phyloP scores from a whole-genome alignment of 2,888 invertebrate genomes.

The Limnephilus rhombicus region DNA sequence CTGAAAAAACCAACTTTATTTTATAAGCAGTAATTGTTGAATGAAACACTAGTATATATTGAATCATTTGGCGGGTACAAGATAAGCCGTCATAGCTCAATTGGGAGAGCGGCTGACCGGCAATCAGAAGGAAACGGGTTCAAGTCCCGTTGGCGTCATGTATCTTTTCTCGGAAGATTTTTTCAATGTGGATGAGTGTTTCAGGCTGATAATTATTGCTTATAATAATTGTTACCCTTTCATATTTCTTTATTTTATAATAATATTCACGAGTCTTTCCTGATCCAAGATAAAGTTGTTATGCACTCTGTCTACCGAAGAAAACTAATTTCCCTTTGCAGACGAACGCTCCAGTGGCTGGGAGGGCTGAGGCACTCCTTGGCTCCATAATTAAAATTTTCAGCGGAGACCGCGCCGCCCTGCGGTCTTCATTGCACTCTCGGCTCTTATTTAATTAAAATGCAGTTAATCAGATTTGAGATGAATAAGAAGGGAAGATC shows the following conservation, averaged over 20 bases:
- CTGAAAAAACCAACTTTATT: too few relatives aligned
- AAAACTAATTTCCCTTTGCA: slow-evolving; percentile 14
- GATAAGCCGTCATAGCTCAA: too few relatives aligned
- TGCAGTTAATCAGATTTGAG: background rate
- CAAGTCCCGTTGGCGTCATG: too few relatives aligned
- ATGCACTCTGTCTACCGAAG: background rate
- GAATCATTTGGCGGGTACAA: too few relatives aligned
- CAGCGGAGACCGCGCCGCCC: background rate
- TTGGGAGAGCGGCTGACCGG: too few relatives aligned
- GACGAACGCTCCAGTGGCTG: background rate
- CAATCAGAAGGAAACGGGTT: too few relatives aligned
- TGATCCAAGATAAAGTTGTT: background rate
- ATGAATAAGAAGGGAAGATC: background rate
- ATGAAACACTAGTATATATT: too few relatives aligned
- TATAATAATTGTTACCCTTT: too few relatives aligned
- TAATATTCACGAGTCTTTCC: background rate
- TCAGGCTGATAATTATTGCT: too few relatives aligned
- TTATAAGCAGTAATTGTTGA: too few relatives aligned
- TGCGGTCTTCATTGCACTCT: background rate
- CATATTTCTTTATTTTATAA: background rate
- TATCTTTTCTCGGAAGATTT: too few relatives aligned
- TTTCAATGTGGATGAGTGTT: too few relatives aligned
- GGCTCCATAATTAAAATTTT: slow-evolving; percentile 3
- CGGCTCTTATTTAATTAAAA: background rate
- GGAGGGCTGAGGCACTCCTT: background rate